phyloP scores from a whole-genome alignment of 2,797 vertebrate species.

The Tinamus major region DNA sequence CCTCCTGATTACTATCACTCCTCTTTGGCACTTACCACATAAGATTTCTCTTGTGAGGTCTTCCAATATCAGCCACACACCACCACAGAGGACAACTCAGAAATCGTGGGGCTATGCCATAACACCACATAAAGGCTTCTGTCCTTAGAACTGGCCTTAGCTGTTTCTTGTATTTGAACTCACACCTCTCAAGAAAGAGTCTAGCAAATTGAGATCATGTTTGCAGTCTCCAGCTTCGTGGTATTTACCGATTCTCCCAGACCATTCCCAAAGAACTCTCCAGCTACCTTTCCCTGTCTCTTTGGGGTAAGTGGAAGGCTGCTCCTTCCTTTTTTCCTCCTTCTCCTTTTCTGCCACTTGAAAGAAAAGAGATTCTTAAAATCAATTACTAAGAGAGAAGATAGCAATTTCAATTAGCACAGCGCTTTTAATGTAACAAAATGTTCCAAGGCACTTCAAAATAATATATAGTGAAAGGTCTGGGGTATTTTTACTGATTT shows the following conservation, averaged over 20 bases:
- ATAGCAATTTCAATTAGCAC: constrained; percentile 48
- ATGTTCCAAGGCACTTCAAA: constrained; percentile 29
- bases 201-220: neutral
- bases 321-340: neutral
- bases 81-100: neutral
- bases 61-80: neutral
- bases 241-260: neutral
- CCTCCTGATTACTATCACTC: neutral
- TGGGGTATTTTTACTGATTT: constrained; percentile 19
- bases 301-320: neutral
- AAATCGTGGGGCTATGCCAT: neutral
- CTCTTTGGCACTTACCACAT: neutral
- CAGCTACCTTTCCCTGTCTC: neutral
- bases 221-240: neutral
- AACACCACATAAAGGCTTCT: accelerated
- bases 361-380: neutral
- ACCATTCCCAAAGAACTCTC: neutral
- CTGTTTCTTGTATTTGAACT: neutral
- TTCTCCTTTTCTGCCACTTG: neutral
- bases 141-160: neutral
- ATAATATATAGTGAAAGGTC: constrained; percentile 36
- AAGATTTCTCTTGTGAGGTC: neutral
- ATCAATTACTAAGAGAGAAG: constrained; percentile 10
- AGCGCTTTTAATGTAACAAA: constrained; percentile 10
- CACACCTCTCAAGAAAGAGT: neutral